These are phyloP conservation scores for Aphidius gifuensis DNA, from an alignment of 1,140 invertebrate genomes.

Conservation along the genomic window DNA sequence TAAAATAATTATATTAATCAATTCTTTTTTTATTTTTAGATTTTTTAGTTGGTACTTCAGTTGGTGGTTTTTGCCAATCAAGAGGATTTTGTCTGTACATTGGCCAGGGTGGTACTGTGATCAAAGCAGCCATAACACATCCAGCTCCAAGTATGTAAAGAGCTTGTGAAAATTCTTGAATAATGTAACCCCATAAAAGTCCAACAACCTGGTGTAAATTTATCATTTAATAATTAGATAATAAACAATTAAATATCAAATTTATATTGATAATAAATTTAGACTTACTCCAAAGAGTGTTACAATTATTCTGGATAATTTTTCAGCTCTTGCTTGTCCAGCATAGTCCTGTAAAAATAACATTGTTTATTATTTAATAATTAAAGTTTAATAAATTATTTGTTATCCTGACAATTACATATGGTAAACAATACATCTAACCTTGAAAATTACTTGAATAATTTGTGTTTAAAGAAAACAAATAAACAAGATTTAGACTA, in stretches of 20 bases:
- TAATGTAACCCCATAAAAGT: constrained; percentile 87
- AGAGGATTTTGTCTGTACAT: constrained; percentile 84
- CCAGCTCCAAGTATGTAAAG: constrained; percentile 90
- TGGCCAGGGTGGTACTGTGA: constrained; percentile 90
- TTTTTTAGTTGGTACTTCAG: constrained; percentile 36
- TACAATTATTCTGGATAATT: constrained; percentile 83
- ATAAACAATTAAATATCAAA: constrained; percentile 13
- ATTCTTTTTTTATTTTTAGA: constrained; percentile 51
- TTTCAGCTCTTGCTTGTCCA: constrained; percentile 85
- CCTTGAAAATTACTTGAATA: constrained; percentile 13
- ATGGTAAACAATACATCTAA: constrained; percentile 25
- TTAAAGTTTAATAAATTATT: constrained; percentile 8
- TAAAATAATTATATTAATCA: constrained; percentile 15
- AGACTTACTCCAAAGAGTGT: constrained; percentile 76
- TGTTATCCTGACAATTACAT: constrained; percentile 13
- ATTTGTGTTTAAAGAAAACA: not conserved
- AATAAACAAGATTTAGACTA: not conserved
- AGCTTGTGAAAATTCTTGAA: constrained; percentile 93
- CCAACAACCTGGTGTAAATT: constrained; percentile 67
- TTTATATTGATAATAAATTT: constrained; percentile 1
- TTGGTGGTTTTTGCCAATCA: constrained; percentile 82
- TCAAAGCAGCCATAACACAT: constrained; percentile 78
- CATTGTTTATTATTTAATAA: constrained; percentile 21
- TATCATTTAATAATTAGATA: constrained; percentile 30
- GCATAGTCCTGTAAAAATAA: constrained; percentile 75